These are phyloP conservation scores for Hemichromis elongatus DNA, from an alignment of 2,113 vertebrate species.

Conservation along the genomic window DNA sequence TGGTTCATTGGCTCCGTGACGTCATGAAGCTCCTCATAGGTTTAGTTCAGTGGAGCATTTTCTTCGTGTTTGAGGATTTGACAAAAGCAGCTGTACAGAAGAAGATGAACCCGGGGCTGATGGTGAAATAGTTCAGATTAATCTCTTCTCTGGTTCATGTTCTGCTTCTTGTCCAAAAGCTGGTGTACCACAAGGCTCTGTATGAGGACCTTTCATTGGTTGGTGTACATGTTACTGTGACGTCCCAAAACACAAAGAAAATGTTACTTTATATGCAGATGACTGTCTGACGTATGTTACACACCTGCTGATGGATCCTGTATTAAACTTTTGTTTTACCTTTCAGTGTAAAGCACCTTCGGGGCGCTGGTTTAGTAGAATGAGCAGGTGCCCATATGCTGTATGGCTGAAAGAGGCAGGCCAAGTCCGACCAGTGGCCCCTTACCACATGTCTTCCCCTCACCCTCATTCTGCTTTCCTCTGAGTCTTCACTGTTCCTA, in stretches of 20 bases:
- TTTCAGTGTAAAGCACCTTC: background rate
- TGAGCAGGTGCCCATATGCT: background rate
- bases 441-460: background rate
- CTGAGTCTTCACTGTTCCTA: background rate
- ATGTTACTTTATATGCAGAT: background rate
- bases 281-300: background rate
- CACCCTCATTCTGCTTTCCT: background rate
- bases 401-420: background rate
- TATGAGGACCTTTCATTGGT: too few relatives aligned
- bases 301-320: background rate
- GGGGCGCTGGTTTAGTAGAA: accelerated
- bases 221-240: too few relatives aligned
- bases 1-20: too few relatives aligned
- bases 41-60: too few relatives aligned
- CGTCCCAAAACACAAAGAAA: too few relatives aligned
- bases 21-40: too few relatives aligned
- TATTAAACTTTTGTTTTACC: background rate
- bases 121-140: too few relatives aligned
- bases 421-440: background rate
- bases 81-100: too few relatives aligned
- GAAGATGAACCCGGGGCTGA: too few relatives aligned
- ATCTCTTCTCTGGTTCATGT: too few relatives aligned
- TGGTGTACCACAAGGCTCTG: background rate
- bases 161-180: too few relatives aligned
- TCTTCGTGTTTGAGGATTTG: too few relatives aligned